Conservation (phyloP, 2,888 invertebrate genomes). For the Hemaris fuciformis region DNA sequence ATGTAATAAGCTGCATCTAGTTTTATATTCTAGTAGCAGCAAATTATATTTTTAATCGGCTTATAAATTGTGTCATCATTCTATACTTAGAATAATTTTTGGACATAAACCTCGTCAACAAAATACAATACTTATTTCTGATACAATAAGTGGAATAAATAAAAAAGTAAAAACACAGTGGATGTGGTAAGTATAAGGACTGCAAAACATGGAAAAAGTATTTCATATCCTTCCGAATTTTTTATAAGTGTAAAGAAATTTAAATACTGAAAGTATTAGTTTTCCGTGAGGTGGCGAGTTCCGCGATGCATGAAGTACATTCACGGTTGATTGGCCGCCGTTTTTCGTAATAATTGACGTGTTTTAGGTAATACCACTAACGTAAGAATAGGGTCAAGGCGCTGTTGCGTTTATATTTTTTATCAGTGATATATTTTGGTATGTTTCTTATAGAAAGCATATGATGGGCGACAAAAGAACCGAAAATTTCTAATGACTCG, state of each 20-base stretch:
- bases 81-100: no score
- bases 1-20: no score
- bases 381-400: constrained; percentile 36
- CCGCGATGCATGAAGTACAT: constrained; percentile 19
- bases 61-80: no score
- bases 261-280: not conserved
- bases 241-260: not conserved
- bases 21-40: no score
- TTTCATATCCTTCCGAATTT: not conserved
- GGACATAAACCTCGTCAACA: no score
- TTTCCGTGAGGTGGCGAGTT: constrained; percentile 7
- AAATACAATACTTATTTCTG: no score
- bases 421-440: not conserved
- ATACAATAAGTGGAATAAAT: no score
- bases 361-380: constrained; percentile 18
- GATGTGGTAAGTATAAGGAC: no score
- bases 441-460: not conserved
- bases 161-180: no score
- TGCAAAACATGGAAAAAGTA: no score
- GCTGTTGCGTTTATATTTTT: constrained; percentile 13
- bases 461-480: not conserved
- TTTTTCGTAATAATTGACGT: constrained; percentile 25
- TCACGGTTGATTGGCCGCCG: constrained; percentile 26
- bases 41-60: no score
- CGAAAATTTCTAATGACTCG: not conserved